Evolutionary conservation across 2,888 invertebrate genomes (phyloP), one percentile per base, ranked within the genome.

Genomic region (Synergus itoensis): DNA sequence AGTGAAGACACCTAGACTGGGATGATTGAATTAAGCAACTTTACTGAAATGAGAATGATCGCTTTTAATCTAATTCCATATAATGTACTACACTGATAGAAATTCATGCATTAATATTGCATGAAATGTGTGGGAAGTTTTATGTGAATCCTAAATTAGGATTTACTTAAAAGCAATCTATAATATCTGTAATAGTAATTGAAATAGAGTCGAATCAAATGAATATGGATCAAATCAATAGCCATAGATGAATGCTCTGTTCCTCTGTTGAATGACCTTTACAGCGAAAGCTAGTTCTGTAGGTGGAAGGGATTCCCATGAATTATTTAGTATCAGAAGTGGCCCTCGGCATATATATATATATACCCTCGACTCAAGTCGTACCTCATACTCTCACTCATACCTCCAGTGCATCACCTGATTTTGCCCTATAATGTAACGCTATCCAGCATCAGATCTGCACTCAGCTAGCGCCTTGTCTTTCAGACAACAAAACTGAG

Each of bases 281-380:
- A 18, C 60, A 7, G 1, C 11, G 11, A 11, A 21, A 21, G 21
- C 18, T 57, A 8, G 60, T 4, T 18, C 21, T 21, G 11, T 60
- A 60, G 9, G 21, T 60, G 11, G 11, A 18, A 21, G 60, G 57
- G 57, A 60, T 60, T 60, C 21, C 86, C 86, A 90, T 89, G 90
- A 89, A 89, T 90, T 89, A 89, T 90, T 89, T 88, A 89, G 84
- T 86, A 86, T 84, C 81, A 84, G 78, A 88, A 89, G 87, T 89
- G 89, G 86, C 88, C 87, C 87, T 87, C 85, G 81, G 84, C 84
- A 28, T 28, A 28, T 28, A 28, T 28, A 28, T 28, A 88, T 89
- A 88, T 89, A 87, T 88, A 82, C 87, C 80, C 83, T 84, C 79
- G 60, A 60, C 18, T 4, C 21, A 60, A 60, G 60, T 21, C 21